A percentile compares a stretch with the other conserved stretches of the same genome.
These are phyloP conservation scores for Nomada fabriciana DNA, from an alignment of 2,888 invertebrate species.

Conservation along the genomic window DNA sequence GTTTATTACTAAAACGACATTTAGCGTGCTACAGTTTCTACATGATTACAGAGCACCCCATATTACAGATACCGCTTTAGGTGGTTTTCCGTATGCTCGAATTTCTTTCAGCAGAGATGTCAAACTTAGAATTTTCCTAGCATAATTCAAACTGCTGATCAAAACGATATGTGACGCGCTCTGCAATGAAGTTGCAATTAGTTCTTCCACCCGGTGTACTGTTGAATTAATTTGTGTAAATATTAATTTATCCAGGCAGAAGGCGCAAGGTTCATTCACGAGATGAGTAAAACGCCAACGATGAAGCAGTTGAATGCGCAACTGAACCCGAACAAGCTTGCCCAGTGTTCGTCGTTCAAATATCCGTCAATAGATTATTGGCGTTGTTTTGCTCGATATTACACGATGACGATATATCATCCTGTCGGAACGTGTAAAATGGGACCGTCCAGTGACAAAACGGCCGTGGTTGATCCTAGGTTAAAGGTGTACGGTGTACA, in stretches of 20 bases:
- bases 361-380: conserved; percentile 85
- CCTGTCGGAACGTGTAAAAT: conserved; percentile 93
- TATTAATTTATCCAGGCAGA: conserved; percentile 31
- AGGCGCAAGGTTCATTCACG: conserved; percentile 31
- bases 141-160: too few species aligned
- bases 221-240: neutral
- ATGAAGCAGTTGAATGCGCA: conserved; percentile 36
- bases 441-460: conserved; percentile 87
- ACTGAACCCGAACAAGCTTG: conserved; percentile 20
- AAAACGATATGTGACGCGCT: too few species aligned
- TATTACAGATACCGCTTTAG: too few species aligned
- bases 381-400: conserved; percentile 90
- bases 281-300: conserved; percentile 14
- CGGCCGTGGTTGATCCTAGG: conserved; percentile 83
- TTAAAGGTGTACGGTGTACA: conserved; percentile 89
- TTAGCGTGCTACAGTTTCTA: too few species aligned
- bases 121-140: too few species aligned
- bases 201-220: neutral
- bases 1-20: neutral
- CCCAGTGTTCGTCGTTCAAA: conserved; percentile 28
- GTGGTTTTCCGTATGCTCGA: too few species aligned
- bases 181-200: too few species aligned
- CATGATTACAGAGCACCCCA: neutral
- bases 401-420: conserved; percentile 92
- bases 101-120: too few species aligned